These are phyloP conservation scores for Furcifer pardalis DNA, from an alignment of 2,797 vertebrate genomes.

Conservation along the genomic window DNA sequence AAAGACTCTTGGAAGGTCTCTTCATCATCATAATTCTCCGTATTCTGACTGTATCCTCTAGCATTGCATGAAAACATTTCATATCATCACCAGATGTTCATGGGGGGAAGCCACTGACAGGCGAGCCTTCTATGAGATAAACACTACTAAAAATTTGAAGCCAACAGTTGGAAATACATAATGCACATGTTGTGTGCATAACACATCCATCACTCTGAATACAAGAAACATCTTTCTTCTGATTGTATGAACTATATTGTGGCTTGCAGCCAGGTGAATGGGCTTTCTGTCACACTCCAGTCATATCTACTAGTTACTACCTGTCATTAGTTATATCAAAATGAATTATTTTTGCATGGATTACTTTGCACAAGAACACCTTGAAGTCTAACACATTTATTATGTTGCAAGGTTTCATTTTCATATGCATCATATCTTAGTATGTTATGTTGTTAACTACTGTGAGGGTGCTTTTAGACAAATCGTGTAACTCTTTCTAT, in stretches of 20 bases:
- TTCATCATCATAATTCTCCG: neutral
- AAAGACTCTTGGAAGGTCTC: neutral
- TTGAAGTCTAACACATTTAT: too few relatives aligned
- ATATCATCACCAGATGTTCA: neutral
- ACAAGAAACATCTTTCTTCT: too few relatives aligned
- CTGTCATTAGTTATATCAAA: too few relatives aligned
- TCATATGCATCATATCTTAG: too few relatives aligned
- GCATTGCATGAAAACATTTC: neutral
- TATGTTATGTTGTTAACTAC: too few relatives aligned
- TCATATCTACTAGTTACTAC: too few relatives aligned
- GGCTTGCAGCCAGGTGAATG: neutral
- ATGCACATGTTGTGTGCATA: neutral
- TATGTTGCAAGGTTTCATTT: too few relatives aligned
- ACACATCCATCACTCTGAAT: neutral
- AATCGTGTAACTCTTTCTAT: too few relatives aligned
- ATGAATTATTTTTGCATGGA: too few relatives aligned
- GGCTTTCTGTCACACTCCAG: neutral
- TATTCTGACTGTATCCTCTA: neutral
- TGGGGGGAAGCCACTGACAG: neutral
- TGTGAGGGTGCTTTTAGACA: too few relatives aligned
- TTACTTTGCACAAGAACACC: too few relatives aligned
- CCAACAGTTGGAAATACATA: neutral
- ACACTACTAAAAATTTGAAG: neutral
- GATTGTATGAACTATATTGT: neutral
- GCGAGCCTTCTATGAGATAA: neutral